phyloP scores from a whole-genome alignment of 2,888 invertebrate species.

The Mystacides longicornis region DNA sequence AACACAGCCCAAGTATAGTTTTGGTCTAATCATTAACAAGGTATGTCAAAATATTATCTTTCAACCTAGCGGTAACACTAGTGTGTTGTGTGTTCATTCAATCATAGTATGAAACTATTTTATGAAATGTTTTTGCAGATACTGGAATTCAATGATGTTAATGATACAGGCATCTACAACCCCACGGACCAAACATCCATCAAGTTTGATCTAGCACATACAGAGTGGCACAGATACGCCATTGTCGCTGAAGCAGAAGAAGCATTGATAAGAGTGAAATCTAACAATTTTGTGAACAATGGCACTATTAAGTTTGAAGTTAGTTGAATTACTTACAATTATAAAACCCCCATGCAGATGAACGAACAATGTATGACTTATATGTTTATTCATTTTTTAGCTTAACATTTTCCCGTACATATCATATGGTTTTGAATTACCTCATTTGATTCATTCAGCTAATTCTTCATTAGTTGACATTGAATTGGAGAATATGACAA shows the following conservation, averaged over 20 bases:
- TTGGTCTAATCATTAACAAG: conserved; percentile 54
- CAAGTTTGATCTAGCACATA: conserved; percentile 33
- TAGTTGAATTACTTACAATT: too few species aligned
- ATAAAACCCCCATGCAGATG: not conserved
- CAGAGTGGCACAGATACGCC: conserved; percentile 36
- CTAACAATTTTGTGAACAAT: conserved; percentile 29
- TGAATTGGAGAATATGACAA: conserved; percentile 47
- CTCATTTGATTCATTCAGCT: conserved; percentile 58
- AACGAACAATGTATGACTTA: not conserved
- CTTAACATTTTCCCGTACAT: conserved; percentile 42
- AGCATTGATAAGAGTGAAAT: conserved; percentile 31
- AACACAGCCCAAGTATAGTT: conserved; percentile 47
- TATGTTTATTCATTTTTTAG: conserved; percentile 34
- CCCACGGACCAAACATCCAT: conserved; percentile 31
- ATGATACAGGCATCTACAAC: conserved; percentile 42
- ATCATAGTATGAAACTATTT: too few species aligned
- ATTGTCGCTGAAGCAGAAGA: conserved; percentile 35
- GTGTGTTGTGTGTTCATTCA: too few species aligned
- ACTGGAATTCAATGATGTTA: conserved; percentile 52
- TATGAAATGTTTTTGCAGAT: conserved; percentile 41
- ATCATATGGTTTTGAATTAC: conserved; percentile 47
- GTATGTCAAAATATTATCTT: conserved; percentile 34
- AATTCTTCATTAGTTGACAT: conserved; percentile 60
- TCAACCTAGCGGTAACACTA: too few species aligned
- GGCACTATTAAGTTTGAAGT: conserved; percentile 32